Evolutionary conservation across 2,888 invertebrate species (phyloP).

Genomic region (Oegoconia quadripuncta): DNA sequence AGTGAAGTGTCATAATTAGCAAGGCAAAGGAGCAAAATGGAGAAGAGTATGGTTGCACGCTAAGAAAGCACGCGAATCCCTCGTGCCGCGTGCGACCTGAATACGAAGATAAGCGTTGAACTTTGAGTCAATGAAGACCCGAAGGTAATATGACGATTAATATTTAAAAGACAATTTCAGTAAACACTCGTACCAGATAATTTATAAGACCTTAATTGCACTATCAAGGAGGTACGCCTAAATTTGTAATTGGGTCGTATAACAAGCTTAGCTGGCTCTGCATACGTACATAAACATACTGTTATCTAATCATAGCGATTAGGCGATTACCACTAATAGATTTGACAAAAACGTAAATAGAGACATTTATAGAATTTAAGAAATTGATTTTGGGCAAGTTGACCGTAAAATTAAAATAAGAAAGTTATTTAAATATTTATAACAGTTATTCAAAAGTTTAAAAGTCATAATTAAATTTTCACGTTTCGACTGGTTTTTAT

Average conservation of each 20-base stretch:
- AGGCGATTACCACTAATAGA: conserved; percentile 6
- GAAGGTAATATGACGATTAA: conserved; percentile 21
- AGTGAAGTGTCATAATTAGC: conserved; percentile 27
- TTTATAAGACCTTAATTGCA: conserved; percentile 4
- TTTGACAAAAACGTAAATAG: conserved; percentile 8
- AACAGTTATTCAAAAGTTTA: too few species aligned
- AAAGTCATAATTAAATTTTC: too few species aligned
- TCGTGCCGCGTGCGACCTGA: conserved; percentile 47
- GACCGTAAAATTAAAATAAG: too few species aligned
- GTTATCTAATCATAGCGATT: conserved; percentile 30
- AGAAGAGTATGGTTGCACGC: conserved; percentile 26
- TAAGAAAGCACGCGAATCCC: conserved; percentile 34
- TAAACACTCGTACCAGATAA: not conserved
- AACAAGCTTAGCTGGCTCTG: conserved; percentile 26
- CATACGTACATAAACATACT: conserved; percentile 23
- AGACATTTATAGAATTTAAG: too few species aligned
- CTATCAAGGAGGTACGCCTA: conserved; percentile 21
- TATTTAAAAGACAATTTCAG: not conserved
- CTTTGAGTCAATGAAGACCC: conserved; percentile 31
- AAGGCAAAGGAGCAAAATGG: conserved; percentile 30
- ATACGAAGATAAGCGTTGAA: conserved; percentile 45
- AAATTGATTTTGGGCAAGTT: too few species aligned
- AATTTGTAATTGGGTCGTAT: conserved; percentile 32
- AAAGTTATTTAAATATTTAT: too few species aligned
- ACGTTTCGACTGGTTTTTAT: not conserved